These are phyloP conservation scores for Drosophila lini DNA, from an alignment of 1,140 invertebrate genomes.

Conservation along the genomic window DNA sequence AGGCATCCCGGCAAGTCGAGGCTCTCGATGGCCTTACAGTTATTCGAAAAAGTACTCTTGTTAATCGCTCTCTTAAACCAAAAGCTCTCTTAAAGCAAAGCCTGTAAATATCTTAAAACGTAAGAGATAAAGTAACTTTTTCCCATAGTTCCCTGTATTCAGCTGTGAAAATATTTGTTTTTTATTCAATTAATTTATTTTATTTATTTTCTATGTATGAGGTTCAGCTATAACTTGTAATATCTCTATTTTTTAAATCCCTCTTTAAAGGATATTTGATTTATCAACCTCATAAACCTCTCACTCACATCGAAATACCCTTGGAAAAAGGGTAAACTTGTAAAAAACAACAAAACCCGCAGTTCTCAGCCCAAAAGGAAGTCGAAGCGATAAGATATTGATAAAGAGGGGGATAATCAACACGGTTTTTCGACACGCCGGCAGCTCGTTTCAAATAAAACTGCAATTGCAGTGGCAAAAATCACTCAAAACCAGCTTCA, in stretches of 20 bases:
- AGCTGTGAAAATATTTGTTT: too few species aligned
- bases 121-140: too few species aligned
- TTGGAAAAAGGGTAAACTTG: not conserved
- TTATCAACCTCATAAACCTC: not conserved
- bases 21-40: constrained; percentile 13
- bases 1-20: not conserved
- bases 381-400: constrained; percentile 36
- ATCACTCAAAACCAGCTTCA: constrained; percentile 2
- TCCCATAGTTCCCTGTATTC: too few species aligned
- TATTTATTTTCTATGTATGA: not conserved
- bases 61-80: too few species aligned
- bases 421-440: constrained; percentile 34
- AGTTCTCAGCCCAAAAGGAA: constrained; percentile 13
- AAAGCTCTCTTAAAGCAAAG: too few species aligned
- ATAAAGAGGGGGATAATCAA: constrained; percentile 37
- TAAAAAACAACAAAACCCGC: not conserved
- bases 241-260: too few species aligned
- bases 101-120: too few species aligned
- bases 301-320: not conserved
- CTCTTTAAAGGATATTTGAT: too few species aligned
- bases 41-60: too few species aligned
- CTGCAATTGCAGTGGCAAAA: constrained; percentile 32
- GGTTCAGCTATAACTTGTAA: not conserved
- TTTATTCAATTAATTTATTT: too few species aligned
- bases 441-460: constrained; percentile 39